Percentiles rank a stretch among this genome's conserved stretches.
Evolutionary conservation across 2,113 vertebrate genomes (phyloP).

Genomic region (Nibea coibor): DNA sequence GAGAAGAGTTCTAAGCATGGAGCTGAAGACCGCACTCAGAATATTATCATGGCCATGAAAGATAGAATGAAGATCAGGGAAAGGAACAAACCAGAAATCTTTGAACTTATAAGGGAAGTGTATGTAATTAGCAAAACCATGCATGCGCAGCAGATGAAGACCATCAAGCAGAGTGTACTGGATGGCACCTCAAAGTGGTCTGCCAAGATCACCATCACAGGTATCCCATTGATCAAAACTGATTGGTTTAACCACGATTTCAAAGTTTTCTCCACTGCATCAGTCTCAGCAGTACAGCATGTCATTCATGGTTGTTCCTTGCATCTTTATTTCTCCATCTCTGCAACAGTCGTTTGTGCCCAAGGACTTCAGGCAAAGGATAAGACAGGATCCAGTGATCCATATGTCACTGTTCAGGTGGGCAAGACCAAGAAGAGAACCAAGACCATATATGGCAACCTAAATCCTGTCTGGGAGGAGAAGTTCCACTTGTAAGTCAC

Average conservation of each 20-base stretch:
- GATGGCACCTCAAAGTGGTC: slow-evolving; percentile 99
- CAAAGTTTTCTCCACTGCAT: background rate
- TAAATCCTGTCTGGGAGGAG: slow-evolving; percentile 98
- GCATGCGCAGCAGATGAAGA: slow-evolving; percentile 97
- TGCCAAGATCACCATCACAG: slow-evolving; percentile 98
- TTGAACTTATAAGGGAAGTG: slow-evolving; percentile 96
- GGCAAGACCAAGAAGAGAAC: slow-evolving; percentile 99
- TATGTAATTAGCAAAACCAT: slow-evolving; percentile 89
- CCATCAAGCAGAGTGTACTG: slow-evolving; percentile 96
- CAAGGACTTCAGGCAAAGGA: slow-evolving; percentile 99
- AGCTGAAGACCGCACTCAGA: slow-evolving; percentile 96
- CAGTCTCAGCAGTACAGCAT: background rate
- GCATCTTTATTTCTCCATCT: slow-evolving; percentile 32
- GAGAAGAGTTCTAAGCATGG: slow-evolving; percentile 98
- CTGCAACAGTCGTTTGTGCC: slow-evolving; percentile 91
- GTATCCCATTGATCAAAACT: slow-evolving; percentile 70
- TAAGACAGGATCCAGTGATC: slow-evolving; percentile 98
- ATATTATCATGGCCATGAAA: slow-evolving; percentile 99
- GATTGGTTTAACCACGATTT: background rate
- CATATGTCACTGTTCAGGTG: slow-evolving; percentile 97
- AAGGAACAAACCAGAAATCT: slow-evolving; percentile 98
- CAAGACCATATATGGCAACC: slow-evolving; percentile 98
- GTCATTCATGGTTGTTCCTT: background rate
- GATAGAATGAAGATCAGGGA: slow-evolving; percentile 99
- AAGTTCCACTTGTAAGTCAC: slow-evolving; percentile 97